These are phyloP conservation scores for Drusus annulatus DNA, from an alignment of 1,140 invertebrate species.

Conservation along the genomic window DNA sequence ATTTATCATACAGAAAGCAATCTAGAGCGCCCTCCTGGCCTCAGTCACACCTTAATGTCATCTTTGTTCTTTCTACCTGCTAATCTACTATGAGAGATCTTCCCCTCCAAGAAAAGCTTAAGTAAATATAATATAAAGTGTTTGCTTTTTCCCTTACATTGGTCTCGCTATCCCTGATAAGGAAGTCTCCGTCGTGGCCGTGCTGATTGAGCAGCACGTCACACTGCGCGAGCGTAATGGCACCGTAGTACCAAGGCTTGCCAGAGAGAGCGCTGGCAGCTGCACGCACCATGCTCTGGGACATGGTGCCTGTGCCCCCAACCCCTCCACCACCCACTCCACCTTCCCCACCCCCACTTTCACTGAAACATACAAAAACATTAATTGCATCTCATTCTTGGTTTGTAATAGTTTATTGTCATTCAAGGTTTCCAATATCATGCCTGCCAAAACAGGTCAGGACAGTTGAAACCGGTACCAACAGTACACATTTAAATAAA, in stretches of 20 bases:
- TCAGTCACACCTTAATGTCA: too few relatives aligned
- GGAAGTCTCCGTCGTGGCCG: constrained; percentile 97
- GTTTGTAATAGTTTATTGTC: too few relatives aligned
- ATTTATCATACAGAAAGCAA: too few relatives aligned
- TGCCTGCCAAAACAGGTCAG: too few relatives aligned
- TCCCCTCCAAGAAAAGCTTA: too few relatives aligned
- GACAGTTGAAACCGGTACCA: too few relatives aligned
- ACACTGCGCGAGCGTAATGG: constrained; percentile 94
- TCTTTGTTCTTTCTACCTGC: too few relatives aligned
- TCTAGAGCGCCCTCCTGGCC: too few relatives aligned
- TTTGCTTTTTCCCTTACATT: constrained; percentile 91
- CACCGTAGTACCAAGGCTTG: constrained; percentile 97
- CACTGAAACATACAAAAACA: constrained; percentile 51
- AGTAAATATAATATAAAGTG: constrained; percentile 44
- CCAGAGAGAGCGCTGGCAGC: constrained; percentile 68
- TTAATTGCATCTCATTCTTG: too few relatives aligned
- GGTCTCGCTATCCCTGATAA: constrained; percentile 98
- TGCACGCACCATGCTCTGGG: constrained; percentile 61
- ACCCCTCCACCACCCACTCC: constrained; percentile 53
- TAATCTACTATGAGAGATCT: too few relatives aligned
- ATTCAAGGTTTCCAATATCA: too few relatives aligned
- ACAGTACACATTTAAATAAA: too few relatives aligned
- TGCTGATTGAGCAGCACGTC: constrained; percentile 94
- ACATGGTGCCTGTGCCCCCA: constrained; percentile 46
- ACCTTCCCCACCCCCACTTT: constrained; percentile 62